A percentile compares a stretch with the other conserved stretches of the same genome.
Evolutionary conservation across 1,140 invertebrate species (phyloP).

Genomic region (Diprion similis): DNA sequence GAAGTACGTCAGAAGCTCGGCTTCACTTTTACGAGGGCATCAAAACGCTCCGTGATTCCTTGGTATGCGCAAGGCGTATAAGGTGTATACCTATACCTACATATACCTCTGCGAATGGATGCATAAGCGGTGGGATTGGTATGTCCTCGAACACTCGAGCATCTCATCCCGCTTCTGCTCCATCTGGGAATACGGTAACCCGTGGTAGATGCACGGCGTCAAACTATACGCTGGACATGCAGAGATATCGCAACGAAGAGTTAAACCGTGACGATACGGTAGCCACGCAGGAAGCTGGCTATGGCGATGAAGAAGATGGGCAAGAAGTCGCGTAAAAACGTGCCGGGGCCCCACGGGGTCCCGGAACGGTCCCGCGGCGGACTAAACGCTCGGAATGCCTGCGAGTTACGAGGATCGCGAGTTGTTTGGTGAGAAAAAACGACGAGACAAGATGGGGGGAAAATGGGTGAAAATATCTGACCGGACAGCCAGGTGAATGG

Average conservation of each 20-base stretch:
- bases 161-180: background rate
- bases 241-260: constrained; percentile 29
- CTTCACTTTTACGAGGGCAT: constrained; percentile 53
- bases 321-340: constrained; percentile 36
- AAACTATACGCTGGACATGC: background rate
- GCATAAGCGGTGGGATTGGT: constrained; percentile 8
- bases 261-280: constrained; percentile 45
- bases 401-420: constrained; percentile 23
- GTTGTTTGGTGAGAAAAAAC: constrained; percentile 2
- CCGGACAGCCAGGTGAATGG: constrained; percentile 34
- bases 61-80: constrained; percentile 41
- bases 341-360: constrained; percentile 26
- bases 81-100: constrained; percentile 10
- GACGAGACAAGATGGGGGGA: constrained; percentile 3
- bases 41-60: constrained; percentile 53
- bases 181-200: too few species aligned
- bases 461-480: constrained; percentile 4
- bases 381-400: constrained; percentile 34
- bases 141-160: background rate
- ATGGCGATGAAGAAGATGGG: constrained; percentile 16
- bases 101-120: constrained; percentile 38
- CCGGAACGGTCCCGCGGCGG: constrained; percentile 24
- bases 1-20: too few species aligned
- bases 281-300: constrained; percentile 38
- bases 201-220: background rate